Evolutionary conservation across 1,140 invertebrate species (phyloP), one percentile per base, ranked within the genome.

Genomic region (Octopus bimaculoides): DNA sequence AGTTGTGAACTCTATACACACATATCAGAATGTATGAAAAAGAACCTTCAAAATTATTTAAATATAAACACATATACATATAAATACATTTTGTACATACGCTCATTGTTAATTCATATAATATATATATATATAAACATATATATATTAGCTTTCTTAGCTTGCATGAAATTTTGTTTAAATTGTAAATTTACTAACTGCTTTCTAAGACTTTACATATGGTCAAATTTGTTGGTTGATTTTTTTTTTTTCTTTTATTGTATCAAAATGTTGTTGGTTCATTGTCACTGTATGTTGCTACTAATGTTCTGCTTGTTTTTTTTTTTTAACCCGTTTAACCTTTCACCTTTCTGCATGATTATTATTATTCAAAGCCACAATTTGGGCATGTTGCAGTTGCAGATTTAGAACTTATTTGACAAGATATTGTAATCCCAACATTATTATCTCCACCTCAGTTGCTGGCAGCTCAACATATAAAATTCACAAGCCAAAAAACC

Each of bases 231-330:
- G 66, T 71, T 14, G 8, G 26, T 71, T 71, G 5, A 71, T n/a
- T 71, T 71, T 71, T 71, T 6, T 69, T n/a, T 71, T 71, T 71
- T 71, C 9, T 12, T 71, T 71, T 71, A 71, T 41, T 41, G 26
- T 41, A 41, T 71, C 56, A 9, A 61, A 61, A 9, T 61, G 56
- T 71, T 71, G 66, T 71, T 14, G 14, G 66, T 8, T 71, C 26
- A 71, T 71, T 71, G 66, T 71, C 66, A 71, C 66, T 71, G 66
- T 71, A 71, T 71, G 66, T 71, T 71, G 66, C 66, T 71, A 71
- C 66, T 12, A 71, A 71, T 71, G 66, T 71, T n/a, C 66, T 12
- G 66, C 66, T 17, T 71, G 7, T 71, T 71, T 71, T 20, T 20
- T 71, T 71, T 41, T 41, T 41, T 41, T 41, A 41, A 41, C 26